These are phyloP conservation scores for Orycteropus afer DNA, from an alignment of 2,113 vertebrate species.

Conservation along the genomic window DNA sequence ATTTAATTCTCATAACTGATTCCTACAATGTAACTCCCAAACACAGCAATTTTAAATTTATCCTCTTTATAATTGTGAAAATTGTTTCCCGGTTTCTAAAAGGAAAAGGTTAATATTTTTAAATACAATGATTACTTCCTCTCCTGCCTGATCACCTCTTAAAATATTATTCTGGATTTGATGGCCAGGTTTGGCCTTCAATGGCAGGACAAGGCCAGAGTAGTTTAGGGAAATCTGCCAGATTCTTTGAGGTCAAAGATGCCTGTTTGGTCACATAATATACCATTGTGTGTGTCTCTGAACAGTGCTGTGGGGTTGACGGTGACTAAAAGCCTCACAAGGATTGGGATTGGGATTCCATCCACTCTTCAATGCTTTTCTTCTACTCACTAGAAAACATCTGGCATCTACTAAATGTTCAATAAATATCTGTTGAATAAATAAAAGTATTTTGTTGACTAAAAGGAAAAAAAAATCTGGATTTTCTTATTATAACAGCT, in stretches of 20 bases:
- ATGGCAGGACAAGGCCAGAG: background rate
- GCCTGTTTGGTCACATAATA: background rate
- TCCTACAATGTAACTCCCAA: background rate
- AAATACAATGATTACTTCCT: background rate
- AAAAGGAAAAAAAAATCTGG: background rate
- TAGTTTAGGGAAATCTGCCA: background rate
- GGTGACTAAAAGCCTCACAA: background rate
- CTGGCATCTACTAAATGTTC: background rate
- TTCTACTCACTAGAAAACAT: background rate
- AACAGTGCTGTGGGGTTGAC: background rate
- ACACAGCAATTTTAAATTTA: background rate
- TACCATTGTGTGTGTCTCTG: background rate
- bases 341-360: background rate
- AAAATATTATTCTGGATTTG: background rate
- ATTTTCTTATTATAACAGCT: background rate
- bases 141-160: background rate
- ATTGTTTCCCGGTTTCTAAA: slow-evolving; percentile 42
- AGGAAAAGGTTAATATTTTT: slow-evolving; percentile 6
- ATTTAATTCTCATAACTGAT: slow-evolving; percentile 11
- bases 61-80: background rate
- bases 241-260: background rate
- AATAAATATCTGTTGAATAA: background rate
- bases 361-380: background rate
- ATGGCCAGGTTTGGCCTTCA: background rate
- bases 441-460: slow-evolving; percentile 37